Conservation (phyloP, 1,140 invertebrate species). For the Trichoplusia ni region DNA sequence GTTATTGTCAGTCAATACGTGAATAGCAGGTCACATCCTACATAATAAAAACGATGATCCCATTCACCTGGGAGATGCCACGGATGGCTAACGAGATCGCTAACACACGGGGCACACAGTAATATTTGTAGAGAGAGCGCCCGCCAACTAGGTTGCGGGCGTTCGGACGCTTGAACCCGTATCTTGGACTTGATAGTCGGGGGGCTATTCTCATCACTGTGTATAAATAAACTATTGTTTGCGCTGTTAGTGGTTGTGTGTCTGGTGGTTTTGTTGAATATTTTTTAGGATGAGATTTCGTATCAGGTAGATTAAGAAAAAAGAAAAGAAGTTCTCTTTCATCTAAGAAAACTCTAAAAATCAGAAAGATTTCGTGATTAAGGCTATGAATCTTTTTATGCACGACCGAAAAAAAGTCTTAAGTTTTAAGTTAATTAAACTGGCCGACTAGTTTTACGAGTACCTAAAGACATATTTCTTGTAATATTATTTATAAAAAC, state of each 20-base stretch:
- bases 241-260: neutral
- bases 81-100: slow-evolving; percentile 20
- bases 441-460: too few species aligned
- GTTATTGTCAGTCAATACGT: neutral
- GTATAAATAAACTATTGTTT: neutral
- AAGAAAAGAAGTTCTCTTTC: too few species aligned
- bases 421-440: too few species aligned
- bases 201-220: slow-evolving; percentile 1
- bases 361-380: too few species aligned
- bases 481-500: neutral
- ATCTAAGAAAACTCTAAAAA: too few species aligned
- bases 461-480: too few species aligned
- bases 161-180: slow-evolving; percentile 24
- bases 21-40: neutral
- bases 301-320: too few species aligned
- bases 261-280: too few species aligned
- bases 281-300: too few species aligned
- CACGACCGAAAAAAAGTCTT: too few species aligned
- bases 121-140: slow-evolving; percentile 33
- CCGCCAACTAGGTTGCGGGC: slow-evolving; percentile 58
- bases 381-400: too few species aligned
- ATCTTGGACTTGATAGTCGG: slow-evolving; percentile 30
- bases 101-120: slow-evolving; percentile 12
- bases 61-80: slow-evolving; percentile 20
- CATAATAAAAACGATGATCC: slow-evolving; percentile 18